Conservation (phyloP, 92 coral and sea anemone genomes). For the Virgularia gustaviana region DNA sequence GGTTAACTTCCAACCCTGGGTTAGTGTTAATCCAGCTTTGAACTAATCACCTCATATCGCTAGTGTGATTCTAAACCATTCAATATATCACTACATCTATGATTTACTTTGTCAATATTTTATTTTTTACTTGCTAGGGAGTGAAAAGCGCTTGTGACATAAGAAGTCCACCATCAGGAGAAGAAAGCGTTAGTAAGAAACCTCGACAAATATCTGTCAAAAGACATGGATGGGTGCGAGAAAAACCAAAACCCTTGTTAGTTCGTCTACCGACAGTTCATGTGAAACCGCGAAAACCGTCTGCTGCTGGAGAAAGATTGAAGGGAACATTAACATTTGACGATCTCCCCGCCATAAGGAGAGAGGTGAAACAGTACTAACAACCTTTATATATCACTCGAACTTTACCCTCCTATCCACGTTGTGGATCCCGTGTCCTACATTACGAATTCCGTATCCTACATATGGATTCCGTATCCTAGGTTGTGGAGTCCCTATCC, state of each 20-base stretch:
- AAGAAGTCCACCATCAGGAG: slow-evolving; percentile 14
- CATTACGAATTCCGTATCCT: no score
- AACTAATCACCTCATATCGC: no score
- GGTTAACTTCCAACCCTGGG: no score
- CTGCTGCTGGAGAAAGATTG: slow-evolving; percentile 19
- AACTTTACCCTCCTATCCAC: background rate
- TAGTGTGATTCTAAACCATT: background rate
- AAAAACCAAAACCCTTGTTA: slow-evolving; percentile 65
- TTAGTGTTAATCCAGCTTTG: no score
- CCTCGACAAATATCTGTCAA: slow-evolving; percentile 33
- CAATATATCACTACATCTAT: background rate
- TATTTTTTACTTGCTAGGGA: slow-evolving; percentile 10
- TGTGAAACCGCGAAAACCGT: slow-evolving; percentile 44
- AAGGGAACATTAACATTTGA: slow-evolving; percentile 62
- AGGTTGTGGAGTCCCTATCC: no score
- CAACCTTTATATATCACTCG: background rate
- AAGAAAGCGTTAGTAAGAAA: slow-evolving; percentile 22
- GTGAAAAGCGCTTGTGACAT: slow-evolving; percentile 24
- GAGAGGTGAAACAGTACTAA: no score
- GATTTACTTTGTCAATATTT: no score
- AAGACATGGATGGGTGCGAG: slow-evolving; percentile 79
- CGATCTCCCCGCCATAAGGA: slow-evolving; percentile 80
- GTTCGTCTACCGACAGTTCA: slow-evolving; percentile 69
- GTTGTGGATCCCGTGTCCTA: no score
- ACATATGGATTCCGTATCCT: no score